phyloP scores from a whole-genome alignment of 2,797 vertebrate species.

The Loris lydekkerianus region DNA sequence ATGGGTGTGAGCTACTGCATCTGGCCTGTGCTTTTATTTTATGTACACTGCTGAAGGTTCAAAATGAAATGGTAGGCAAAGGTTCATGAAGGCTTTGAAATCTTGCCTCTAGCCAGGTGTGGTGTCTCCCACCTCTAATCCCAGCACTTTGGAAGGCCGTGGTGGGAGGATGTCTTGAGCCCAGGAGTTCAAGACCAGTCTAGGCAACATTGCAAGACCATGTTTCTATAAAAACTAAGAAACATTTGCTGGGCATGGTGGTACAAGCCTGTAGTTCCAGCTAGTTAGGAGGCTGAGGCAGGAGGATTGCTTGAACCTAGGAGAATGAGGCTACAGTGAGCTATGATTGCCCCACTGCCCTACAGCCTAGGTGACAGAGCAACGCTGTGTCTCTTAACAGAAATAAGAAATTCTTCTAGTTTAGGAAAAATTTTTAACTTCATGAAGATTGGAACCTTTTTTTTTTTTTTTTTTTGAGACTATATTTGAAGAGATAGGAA shows the following conservation, averaged over 20 bases:
- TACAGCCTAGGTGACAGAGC: neutral
- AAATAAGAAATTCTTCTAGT: neutral
- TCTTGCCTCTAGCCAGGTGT: neutral
- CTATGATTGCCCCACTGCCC: neutral
- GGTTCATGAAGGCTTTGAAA: neutral
- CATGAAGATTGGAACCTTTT: slow-evolving; percentile 16
- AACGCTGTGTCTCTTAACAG: neutral
- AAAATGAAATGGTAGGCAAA: neutral
- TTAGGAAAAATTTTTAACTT: neutral
- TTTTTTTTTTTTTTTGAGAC: neutral
- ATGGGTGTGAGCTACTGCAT: too few species aligned
- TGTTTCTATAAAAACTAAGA: neutral
- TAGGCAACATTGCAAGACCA: neutral
- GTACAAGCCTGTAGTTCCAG: neutral
- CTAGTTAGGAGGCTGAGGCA: neutral
- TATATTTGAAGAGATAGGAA: slow-evolving; percentile 22
- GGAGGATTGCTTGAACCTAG: too few species aligned
- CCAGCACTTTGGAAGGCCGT: too few species aligned
- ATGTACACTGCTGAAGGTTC: neutral
- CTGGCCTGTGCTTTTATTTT: neutral
- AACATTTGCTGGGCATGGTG: neutral
- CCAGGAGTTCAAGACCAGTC: neutral
- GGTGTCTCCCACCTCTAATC: too few species aligned
- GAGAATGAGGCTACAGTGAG: neutral
- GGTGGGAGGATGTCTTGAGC: neutral